Percentiles rank a stretch among this genome's conserved stretches.
These are phyloP conservation scores for Spongilla lacustris DNA, from an alignment of 37 sponge, comb jelly and placozoan genomes.

Conservation along the genomic window DNA sequence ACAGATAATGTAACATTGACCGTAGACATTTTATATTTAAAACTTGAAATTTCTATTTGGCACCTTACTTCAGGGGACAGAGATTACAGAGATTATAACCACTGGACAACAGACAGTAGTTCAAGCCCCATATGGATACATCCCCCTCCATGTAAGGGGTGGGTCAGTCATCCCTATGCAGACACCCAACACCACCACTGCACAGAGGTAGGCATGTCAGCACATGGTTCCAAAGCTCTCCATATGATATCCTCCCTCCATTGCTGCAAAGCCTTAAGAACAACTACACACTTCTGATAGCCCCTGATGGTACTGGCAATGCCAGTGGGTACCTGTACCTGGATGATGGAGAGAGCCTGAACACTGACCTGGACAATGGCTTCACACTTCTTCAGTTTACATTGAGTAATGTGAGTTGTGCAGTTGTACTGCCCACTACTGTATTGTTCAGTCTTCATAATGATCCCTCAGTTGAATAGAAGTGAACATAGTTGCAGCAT, in stretches of 20 bases:
- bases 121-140: conserved; percentile 35
- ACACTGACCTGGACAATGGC: conserved; percentile 3
- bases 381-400: conserved; percentile 14
- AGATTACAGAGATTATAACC: conserved; percentile 8
- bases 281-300: conserved; percentile 44
- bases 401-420: too few species aligned
- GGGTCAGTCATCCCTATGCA: conserved; percentile 54
- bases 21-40: too few species aligned
- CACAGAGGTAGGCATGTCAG: conserved; percentile 28
- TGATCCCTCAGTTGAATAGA: too few species aligned
- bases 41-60: too few species aligned
- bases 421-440: too few species aligned
- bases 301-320: conserved; percentile 2
- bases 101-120: conserved; percentile 12
- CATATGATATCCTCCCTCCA: not conserved
- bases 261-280: conserved; percentile 40
- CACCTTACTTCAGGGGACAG: conserved; percentile 19
- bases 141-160: conserved; percentile 71
- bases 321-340: conserved; percentile 48
- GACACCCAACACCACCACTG: conserved; percentile 58
- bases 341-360: conserved; percentile 72
- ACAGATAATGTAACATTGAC: too few species aligned
- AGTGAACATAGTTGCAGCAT: too few species aligned
- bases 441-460: too few species aligned
- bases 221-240: too few species aligned